Conservation (phyloP, 2,888 invertebrate species). For the Zhengitettix transpicula region DNA sequence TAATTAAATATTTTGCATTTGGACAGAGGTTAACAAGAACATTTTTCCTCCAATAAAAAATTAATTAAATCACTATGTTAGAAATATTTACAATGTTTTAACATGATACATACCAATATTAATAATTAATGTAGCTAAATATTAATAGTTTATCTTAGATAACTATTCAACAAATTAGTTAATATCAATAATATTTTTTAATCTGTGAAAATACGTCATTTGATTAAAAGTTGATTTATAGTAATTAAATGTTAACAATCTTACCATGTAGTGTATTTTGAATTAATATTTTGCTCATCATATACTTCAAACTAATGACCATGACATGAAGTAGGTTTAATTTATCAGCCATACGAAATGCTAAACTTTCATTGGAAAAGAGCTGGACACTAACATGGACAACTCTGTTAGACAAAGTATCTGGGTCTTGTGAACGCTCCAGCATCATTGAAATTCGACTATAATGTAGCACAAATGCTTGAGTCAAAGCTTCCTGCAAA, state of each 20-base stretch:
- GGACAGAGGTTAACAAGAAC: no score
- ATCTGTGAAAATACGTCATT: no score
- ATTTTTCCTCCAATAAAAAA: no score
- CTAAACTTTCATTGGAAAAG: conserved; percentile 85
- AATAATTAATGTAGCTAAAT: not conserved
- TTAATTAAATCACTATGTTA: no score
- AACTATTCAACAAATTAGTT: no score
- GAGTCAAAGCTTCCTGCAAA: conserved; percentile 70
- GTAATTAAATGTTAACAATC: no score
- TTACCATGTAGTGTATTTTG: conserved; percentile 71
- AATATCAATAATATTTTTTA: no score
- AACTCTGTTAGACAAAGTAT: conserved; percentile 84
- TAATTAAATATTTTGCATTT: no score
- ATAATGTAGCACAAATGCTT: conserved; percentile 92
- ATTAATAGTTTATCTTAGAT: no score
- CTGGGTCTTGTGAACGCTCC: conserved; percentile 69
- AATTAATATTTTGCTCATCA: conserved; percentile 85
- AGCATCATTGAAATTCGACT: conserved; percentile 85
- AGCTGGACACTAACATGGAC: conserved; percentile 94
- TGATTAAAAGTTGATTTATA: no score
- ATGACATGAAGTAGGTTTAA: conserved; percentile 81
- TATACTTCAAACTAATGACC: conserved; percentile 75
- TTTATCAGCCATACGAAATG: conserved; percentile 79
- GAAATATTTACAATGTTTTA: no score
- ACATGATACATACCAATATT: not conserved